phyloP scores from a whole-genome alignment of 2,888 invertebrate genomes.

The Cancer borealis region DNA sequence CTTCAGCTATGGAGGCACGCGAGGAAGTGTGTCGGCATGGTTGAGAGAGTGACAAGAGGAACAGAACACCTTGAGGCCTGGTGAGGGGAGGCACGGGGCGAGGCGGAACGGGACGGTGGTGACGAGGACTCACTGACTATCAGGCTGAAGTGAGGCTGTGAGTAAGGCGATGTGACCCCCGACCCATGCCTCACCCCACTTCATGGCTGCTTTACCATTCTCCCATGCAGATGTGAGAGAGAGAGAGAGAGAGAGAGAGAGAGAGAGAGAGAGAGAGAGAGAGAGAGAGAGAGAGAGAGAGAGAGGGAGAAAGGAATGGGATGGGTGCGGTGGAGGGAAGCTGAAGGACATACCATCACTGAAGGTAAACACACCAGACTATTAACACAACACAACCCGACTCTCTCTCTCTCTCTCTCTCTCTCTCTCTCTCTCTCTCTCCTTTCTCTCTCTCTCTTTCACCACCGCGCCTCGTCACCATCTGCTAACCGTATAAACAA shows the following conservation, averaged over 20 bases:
- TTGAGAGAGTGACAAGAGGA: not conserved
- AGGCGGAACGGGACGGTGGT: not conserved
- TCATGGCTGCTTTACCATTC: not conserved
- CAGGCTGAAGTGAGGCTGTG: not conserved
- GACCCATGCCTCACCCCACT: not conserved
- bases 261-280: slow-evolving; percentile 47
- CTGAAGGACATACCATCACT: not conserved
- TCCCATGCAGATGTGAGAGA: not conserved
- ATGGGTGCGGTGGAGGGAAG: not conserved
- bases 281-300: slow-evolving; percentile 36
- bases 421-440: not conserved
- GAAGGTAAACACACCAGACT: slow-evolving; percentile 32
- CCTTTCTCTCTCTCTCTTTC: not conserved
- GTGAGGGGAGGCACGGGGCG: not conserved
- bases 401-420: not conserved
- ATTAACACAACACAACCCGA: not conserved
- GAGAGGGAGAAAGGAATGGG: slow-evolving; percentile 29
- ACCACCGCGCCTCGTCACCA: not conserved
- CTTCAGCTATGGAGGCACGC: not conserved
- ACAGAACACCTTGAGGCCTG: not conserved
- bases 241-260: slow-evolving; percentile 53
- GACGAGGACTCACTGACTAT: not conserved
- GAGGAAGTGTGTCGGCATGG: not conserved
- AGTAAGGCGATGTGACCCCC: not conserved
- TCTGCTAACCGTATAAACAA: not conserved